Evolutionary conservation across 2,888 invertebrate species (phyloP), one percentile per base, ranked within the genome.

Genomic region (Galeopsomyia nigrocyanea): DNA sequence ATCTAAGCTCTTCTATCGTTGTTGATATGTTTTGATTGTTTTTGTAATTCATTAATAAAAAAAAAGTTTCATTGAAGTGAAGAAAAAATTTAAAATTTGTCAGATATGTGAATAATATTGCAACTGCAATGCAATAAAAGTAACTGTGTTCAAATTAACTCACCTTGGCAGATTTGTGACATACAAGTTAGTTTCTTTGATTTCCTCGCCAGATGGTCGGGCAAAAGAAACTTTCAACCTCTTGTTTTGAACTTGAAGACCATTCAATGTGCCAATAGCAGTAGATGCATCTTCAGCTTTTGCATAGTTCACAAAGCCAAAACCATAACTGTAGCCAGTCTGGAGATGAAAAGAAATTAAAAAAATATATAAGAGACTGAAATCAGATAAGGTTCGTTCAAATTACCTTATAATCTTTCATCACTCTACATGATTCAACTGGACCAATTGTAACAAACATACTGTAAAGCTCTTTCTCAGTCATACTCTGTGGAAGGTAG

Each of bases 261-360:
- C 97, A 87, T 97, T 97, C 81, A 97, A 90, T 56, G 93, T 92
- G 81, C 92, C 92, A 77, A 97, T 96, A 61, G 98, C 97, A 79
- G 93, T 90, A 68, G 91, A 88, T 50, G 97, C 97, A 87, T 97
- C 95, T 83, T 94, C 93, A 77, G 94, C 93, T 73, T 92, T 91
- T 67, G 92, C 90, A 87, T 94, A 98, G 87, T 97, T 97, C 58
- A 97, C 96, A 88, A 98, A 98, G 53, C 97, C 98, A 87, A 97
- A 98, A 55, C 98, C 98, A 87, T 94, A 97, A 87, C 97, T 97
- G 89, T 97, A 97, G 62, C 96, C 96, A 87, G 97, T 96, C 91
- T 95, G 14, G 17, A 70, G 58, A 46, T 46, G 26, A 61, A 64
- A 66, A 67, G 17, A 55, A 65, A 57, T 68, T 46, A 39, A 14